These are phyloP conservation scores for Tachuris rubrigastra DNA, from an alignment of 2,113 vertebrate genomes.

Conservation along the genomic window DNA sequence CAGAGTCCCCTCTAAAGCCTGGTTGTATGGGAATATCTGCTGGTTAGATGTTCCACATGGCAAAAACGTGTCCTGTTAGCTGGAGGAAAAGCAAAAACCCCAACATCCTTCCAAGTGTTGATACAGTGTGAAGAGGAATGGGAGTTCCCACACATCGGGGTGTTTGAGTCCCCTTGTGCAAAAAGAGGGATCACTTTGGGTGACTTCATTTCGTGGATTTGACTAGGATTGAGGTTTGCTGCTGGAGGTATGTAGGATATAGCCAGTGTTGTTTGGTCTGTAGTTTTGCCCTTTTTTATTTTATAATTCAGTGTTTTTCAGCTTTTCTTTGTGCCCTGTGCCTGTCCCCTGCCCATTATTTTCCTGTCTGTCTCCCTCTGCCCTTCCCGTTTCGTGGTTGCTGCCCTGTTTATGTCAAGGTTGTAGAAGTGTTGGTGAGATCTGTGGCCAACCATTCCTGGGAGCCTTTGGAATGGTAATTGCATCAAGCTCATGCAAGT, in stretches of 20 bases:
- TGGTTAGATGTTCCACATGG: not conserved
- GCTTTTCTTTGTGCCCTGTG: not conserved
- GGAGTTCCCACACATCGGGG: not conserved
- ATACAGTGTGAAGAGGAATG: conserved; percentile 56
- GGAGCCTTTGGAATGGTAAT: not conserved
- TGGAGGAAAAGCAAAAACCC: conserved; percentile 33
- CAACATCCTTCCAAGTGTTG: not conserved
- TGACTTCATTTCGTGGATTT: conserved; percentile 59
- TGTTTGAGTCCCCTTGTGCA: not conserved
- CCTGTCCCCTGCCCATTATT: conserved; percentile 50
- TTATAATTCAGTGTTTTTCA: conserved; percentile 14
- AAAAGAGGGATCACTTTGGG: conserved; percentile 49
- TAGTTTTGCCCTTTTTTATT: conserved; percentile 16
- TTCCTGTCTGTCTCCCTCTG: not conserved
- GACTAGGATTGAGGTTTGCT: conserved; percentile 71
- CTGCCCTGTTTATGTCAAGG: not conserved
- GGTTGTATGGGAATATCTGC: not conserved
- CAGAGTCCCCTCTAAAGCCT: not conserved
- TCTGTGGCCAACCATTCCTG: not conserved
- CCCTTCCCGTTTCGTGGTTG: not conserved
- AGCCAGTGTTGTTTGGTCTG: conserved; percentile 68
- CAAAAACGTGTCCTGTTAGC: not conserved
- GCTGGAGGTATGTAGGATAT: conserved; percentile 66
- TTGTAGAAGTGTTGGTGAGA: conserved; percentile 33
- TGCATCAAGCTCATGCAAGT: not conserved